Conservation (phyloP, 2,797 vertebrate genomes). For the Adelosebastes latens region DNA sequence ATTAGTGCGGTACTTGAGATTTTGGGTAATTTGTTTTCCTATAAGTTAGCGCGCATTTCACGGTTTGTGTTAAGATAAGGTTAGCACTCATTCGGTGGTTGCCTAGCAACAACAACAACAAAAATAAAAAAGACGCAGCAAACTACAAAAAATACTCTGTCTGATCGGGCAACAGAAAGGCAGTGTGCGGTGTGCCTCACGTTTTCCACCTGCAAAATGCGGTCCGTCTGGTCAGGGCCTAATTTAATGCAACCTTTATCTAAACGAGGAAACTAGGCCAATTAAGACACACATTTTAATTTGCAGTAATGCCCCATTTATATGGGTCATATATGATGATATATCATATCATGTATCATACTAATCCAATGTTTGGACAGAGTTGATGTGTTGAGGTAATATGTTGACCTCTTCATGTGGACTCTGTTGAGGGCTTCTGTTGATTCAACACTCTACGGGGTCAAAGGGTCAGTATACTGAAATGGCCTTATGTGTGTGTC, state of each 20-base stretch:
- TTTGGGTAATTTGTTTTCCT: too few species aligned
- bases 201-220: too few species aligned
- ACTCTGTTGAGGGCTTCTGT: conserved; percentile 40
- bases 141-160: too few species aligned
- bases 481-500: conserved; percentile 24
- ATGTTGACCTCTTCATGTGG: conserved; percentile 45
- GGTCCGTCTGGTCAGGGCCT: background rate
- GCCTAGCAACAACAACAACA: too few species aligned
- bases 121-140: too few species aligned
- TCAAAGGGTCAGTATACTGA: conserved; percentile 58
- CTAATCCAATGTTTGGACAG: conserved; percentile 26
- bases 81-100: too few species aligned
- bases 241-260: background rate
- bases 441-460: conserved; percentile 61
- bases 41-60: too few species aligned
- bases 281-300: background rate
- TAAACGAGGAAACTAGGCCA: background rate
- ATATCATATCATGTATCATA: background rate
- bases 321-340: background rate
- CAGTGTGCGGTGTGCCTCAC: too few species aligned
- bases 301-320: background rate
- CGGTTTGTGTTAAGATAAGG: too few species aligned
- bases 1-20: too few species aligned
- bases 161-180: too few species aligned
- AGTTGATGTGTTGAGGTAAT: conserved; percentile 25